Evolutionary conservation across 1,140 invertebrate species (phyloP).

Genomic region (Temnothorax longispinosus): DNA sequence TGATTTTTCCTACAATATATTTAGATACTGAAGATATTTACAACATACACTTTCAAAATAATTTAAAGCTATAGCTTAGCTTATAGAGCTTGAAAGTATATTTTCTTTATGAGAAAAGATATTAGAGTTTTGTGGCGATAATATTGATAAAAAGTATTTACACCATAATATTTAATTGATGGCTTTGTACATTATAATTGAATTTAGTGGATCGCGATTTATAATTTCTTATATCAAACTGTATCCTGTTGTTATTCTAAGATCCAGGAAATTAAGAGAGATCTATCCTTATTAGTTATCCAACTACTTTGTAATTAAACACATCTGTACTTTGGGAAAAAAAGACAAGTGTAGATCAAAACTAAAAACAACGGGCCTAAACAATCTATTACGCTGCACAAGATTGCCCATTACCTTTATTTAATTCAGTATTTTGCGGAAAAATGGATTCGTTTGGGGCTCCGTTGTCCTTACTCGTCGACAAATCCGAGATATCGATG

Average conservation of each 20-base stretch:
- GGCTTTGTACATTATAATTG: background rate
- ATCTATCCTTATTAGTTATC: too few relatives aligned
- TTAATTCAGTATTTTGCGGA: conserved; percentile 42
- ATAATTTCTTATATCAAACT: background rate
- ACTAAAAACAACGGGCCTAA: too few relatives aligned
- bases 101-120: background rate
- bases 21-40: background rate
- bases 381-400: too few relatives aligned
- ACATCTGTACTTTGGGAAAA: too few relatives aligned
- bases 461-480: conserved; percentile 27
- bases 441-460: conserved; percentile 45
- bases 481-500: conserved; percentile 29
- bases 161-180: background rate
- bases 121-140: background rate
- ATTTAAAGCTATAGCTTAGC: too few relatives aligned
- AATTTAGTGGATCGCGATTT: background rate
- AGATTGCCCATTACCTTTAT: conserved; percentile 62
- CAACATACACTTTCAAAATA: background rate
- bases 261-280: too few relatives aligned
- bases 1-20: background rate
- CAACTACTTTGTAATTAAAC: too few relatives aligned
- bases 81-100: background rate
- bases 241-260: too few relatives aligned
- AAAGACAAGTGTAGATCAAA: too few relatives aligned
- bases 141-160: background rate